phyloP scores from a whole-genome alignment of 2,888 invertebrate genomes.

The Mellilla xanthometata region DNA sequence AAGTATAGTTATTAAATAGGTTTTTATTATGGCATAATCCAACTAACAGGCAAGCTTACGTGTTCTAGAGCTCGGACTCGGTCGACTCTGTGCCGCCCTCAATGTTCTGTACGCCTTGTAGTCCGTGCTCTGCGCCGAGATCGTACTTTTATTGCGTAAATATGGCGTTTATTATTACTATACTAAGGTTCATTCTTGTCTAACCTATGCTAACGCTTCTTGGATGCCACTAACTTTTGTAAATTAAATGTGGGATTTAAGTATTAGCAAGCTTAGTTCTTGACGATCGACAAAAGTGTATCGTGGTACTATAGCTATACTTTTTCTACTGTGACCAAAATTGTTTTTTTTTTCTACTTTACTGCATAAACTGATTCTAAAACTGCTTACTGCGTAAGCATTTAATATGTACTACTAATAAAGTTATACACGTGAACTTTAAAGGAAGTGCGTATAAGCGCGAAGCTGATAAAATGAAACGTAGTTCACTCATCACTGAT shows the following conservation, averaged over 20 bases:
- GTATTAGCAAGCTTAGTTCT: too few species aligned
- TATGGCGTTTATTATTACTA: constrained; percentile 56
- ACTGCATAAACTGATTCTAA: too few species aligned
- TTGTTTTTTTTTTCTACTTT: too few species aligned
- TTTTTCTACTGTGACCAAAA: too few species aligned
- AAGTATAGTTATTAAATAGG: too few species aligned
- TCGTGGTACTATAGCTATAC: too few species aligned
- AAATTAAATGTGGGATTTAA: too few species aligned
- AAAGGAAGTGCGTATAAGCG: constrained; percentile 1
- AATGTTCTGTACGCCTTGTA: constrained; percentile 77
- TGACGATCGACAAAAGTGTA: too few species aligned
- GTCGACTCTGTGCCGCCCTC: constrained; percentile 70
- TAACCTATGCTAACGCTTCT: constrained; percentile 29
- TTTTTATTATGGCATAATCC: not conserved
- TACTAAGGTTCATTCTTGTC: constrained; percentile 16
- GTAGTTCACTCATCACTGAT: constrained; percentile 14
- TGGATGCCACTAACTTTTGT: constrained; percentile 21
- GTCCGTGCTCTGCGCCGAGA: constrained; percentile 62
- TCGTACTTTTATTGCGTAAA: constrained; percentile 79
- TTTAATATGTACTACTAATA: too few species aligned
- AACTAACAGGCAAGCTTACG: constrained; percentile 35
- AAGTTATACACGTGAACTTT: too few species aligned
- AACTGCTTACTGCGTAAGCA: too few species aligned
- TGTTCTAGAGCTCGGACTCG: constrained; percentile 68
- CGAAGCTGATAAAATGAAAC: constrained; percentile 1